Evolutionary conservation across 2,888 invertebrate genomes (phyloP), one percentile per base, ranked within the genome.

Genomic region (Xylophagus ater): DNA sequence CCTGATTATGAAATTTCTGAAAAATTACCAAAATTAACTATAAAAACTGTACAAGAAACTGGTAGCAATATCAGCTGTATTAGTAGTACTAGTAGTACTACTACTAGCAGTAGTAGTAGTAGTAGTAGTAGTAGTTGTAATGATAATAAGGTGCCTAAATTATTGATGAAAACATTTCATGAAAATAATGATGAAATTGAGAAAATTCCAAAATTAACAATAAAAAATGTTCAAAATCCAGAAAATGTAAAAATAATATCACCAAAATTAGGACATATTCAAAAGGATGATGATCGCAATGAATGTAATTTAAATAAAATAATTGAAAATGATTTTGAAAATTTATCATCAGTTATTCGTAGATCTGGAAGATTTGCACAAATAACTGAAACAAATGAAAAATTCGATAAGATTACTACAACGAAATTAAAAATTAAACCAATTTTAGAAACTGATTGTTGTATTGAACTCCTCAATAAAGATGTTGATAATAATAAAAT

Each of bases 221-320:
- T 74, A 44, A 74, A 74, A 60, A 72, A 74, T 3, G 62, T 74
- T 42, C 49, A 61, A 18, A 62, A 62, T 50, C 56, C 57, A 18
- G 12, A 20, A 20, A n/a, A 8, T 9, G 32, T 30, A 31, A 30
- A 25, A 15, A 30, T 40, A 13, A 34, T 34, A 13, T 34, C 34
- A 18, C 19, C 34, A 23, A 30, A 21, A 34, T 34, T 40, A 14
- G 34, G 24, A 13, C 41, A 41, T 18, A 13, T 41, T 14, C 33
- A 33, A 15, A 20, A 36, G 18, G 37, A 37, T 6, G 26, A 18
- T 24, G 47, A 42, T 26, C 28, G n/a, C n/a, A n/a, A n/a, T n/a
- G n/a, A n/a, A n/a, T n/a, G n/a, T n/a, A n/a, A n/a, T n/a, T n/a
- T n/a, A n/a, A n/a, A n/a, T n/a, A n/a, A n/a, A n/a, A n/a, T n/a